Evolutionary conservation across 2,113 vertebrate species (phyloP), one percentile per base, ranked within the genome.

Genomic region (Channa maculata): DNA sequence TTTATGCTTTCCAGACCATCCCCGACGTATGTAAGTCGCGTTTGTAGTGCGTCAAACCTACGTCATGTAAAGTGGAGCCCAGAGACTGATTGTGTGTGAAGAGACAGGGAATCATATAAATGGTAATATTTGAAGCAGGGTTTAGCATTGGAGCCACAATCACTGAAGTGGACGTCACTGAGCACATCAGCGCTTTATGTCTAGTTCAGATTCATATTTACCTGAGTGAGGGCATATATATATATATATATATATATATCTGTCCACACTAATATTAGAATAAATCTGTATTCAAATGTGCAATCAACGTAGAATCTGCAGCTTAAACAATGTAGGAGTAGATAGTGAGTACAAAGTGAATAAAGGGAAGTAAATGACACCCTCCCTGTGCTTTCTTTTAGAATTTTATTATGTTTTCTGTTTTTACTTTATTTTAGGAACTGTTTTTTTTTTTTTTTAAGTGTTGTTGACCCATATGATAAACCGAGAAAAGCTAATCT

Each of bases 241-340:
- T 24, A 24, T 24, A 24, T 24, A 24, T 24, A 24, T 24, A 24
- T 24, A 24, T 24, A 24, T 24, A 24, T 24, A 24, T 24, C 24
- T 24, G 24, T 24, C 24, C 24, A 24, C 24, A 24, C 24, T 24
- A 24, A 24, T 24, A 24, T 24, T 24, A 24, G 24, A 24, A 24
- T 24, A 24, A 24, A 24, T 1, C 24, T 37, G 9, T 59, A n/a
- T 37, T 15, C 74, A 57, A 24, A 71, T 63, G 68, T 81, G 77
- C 68, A 80, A 75, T 88, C 49, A 54, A 5, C 61, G 39, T 57
- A 6, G 60, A 83, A 75, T 43, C 62, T 63, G 44, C 6, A 51
- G n/a, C 57, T 9, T 49, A 36, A 70, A 49, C 10, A 2, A 6
- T 45, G 10, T 49, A n/a, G 39, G 41, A 65, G 41, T 12, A 50